These are phyloP conservation scores for Paralvinella palmiformis DNA, from an alignment of 1,140 invertebrate genomes.

Conservation along the genomic window DNA sequence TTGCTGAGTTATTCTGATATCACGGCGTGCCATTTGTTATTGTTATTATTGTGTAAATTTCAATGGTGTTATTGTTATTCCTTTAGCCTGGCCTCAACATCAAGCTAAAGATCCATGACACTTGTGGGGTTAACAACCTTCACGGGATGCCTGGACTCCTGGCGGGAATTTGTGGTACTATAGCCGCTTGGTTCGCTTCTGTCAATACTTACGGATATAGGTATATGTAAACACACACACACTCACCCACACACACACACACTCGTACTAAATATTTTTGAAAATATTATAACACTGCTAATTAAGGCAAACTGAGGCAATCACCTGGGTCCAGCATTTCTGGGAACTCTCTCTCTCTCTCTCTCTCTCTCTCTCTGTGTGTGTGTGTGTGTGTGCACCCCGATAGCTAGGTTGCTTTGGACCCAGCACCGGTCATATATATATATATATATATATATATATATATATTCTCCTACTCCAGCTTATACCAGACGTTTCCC, in stretches of 20 bases:
- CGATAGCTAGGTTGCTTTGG: not conserved
- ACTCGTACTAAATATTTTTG: not conserved
- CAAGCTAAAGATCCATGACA: constrained; percentile 73
- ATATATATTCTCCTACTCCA: constrained; percentile 25
- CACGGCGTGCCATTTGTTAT: not conserved
- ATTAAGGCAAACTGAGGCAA: not conserved
- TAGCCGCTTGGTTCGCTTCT: constrained; percentile 8
- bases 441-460: not conserved
- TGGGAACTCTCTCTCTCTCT: not conserved
- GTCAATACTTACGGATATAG: constrained; percentile 32
- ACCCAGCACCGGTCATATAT: not conserved
- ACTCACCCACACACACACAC: not conserved
- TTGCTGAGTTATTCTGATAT: no score
- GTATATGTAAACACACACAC: constrained; percentile 17
- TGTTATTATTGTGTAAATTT: not conserved
- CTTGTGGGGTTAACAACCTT: constrained; percentile 91
- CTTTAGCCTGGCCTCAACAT: constrained; percentile 65
- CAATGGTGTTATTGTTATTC: not conserved
- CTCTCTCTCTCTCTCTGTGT: not conserved
- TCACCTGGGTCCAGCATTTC: not conserved
- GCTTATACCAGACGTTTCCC: constrained; percentile 55
- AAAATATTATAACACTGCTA: not conserved
- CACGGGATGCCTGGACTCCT: constrained; percentile 72
- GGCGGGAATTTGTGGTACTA: constrained; percentile 7
- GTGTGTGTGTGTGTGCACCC: not conserved